These are phyloP conservation scores for Cepaea hortensis DNA, from an alignment of 2,888 invertebrate species.

Conservation along the genomic window DNA sequence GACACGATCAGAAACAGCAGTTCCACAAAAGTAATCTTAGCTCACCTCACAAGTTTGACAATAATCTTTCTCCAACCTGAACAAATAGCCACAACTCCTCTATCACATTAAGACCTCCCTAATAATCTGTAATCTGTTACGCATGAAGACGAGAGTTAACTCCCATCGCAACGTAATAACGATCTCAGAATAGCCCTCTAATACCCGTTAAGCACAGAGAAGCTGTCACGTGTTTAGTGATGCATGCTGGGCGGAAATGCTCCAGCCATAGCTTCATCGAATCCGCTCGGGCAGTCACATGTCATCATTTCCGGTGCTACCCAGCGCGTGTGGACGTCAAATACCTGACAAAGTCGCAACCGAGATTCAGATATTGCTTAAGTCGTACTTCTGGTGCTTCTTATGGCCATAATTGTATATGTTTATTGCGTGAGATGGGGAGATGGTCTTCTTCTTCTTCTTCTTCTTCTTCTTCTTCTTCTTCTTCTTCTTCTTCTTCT, in stretches of 20 bases:
- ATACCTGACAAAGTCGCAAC: not conserved
- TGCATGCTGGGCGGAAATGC: not conserved
- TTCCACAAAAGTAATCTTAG: no score
- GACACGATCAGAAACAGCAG: no score
- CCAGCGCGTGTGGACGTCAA: slow-evolving; percentile 3
- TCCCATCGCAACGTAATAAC: not conserved
- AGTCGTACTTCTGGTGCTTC: no score
- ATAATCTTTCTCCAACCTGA: not conserved
- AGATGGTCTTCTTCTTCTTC: not conserved
- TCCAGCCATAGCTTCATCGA: slow-evolving; percentile 17
- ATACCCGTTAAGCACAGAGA: slow-evolving; percentile 27
- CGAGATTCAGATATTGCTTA: no score
- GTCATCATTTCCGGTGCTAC: slow-evolving; percentile 20
- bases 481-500: slow-evolving; percentile 4
- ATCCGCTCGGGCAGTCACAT: slow-evolving; percentile 8
- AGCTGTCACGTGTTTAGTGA: slow-evolving; percentile 18
- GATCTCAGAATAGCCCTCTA: slow-evolving; percentile 12
- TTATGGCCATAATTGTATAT: no score
- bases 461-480: slow-evolving; percentile 8
- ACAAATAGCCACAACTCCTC: not conserved
- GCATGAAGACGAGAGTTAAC: not conserved
- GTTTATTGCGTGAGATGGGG: no score
- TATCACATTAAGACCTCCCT: not conserved
- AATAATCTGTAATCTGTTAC: not conserved
- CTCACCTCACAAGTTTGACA: no score